phyloP scores from a whole-genome alignment of 1,140 invertebrate genomes.

The Melipona quadrifasciata region DNA sequence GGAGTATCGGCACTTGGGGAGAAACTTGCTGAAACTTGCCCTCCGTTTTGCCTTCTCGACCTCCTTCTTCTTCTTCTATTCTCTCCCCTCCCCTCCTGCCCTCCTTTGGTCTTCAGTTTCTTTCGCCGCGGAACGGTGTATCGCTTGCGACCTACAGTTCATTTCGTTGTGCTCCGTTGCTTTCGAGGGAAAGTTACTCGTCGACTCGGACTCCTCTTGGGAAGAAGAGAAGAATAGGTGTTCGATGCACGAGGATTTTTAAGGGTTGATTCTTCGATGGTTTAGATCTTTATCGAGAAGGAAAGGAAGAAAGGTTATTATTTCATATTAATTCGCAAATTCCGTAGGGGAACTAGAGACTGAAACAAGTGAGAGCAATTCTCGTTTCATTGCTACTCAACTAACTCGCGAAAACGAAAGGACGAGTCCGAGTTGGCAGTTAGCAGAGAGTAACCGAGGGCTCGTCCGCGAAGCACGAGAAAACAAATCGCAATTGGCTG shows the following conservation, averaged over 20 bases:
- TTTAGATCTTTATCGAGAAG: too few species aligned
- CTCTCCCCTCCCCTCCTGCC: constrained; percentile 13
- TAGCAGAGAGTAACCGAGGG: not conserved
- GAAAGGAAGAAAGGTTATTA: too few species aligned
- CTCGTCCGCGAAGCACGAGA: not conserved
- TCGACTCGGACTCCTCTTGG: too few species aligned
- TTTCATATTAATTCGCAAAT: too few species aligned
- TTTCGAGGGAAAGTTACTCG: too few species aligned
- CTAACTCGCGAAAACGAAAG: not conserved
- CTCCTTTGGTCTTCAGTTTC: not conserved
- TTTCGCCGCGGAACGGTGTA: not conserved
- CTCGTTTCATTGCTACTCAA: too few species aligned
- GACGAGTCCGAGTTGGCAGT: not conserved
- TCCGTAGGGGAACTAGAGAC: too few species aligned
- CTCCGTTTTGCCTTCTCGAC: constrained; percentile 5
- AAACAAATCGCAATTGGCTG: constrained; percentile 20
- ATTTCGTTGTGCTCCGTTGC: too few species aligned
- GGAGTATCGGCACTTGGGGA: constrained; percentile 47
- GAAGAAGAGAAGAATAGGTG: too few species aligned
- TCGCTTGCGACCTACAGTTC: not conserved
- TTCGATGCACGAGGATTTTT: too few species aligned
- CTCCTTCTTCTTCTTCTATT: not conserved
- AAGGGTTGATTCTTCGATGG: too few species aligned
- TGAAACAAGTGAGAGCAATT: not conserved
- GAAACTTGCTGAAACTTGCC: constrained; percentile 41